Conservation (phyloP, 1,140 invertebrate genomes). For the Zaprionus davidi region DNA sequence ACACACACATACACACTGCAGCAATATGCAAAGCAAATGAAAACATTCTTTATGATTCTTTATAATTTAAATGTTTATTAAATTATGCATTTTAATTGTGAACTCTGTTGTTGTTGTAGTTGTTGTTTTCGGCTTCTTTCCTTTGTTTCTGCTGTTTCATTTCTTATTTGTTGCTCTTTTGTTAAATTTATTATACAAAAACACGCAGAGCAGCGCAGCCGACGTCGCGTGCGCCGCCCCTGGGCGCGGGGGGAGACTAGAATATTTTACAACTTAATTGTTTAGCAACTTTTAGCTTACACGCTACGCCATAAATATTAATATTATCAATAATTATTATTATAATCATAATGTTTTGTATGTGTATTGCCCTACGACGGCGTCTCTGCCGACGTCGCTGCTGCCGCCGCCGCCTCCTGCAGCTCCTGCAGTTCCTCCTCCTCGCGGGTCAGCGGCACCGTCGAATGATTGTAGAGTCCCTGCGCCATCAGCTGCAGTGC, state of each 20-base stretch:
- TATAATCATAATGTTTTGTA: constrained; percentile 13
- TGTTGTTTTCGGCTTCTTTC: constrained; percentile 51
- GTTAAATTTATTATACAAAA: constrained; percentile 75
- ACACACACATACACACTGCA: constrained; percentile 10
- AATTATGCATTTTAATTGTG: constrained; percentile 77
- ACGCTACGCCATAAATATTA: constrained; percentile 73
- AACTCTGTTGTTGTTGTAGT: constrained; percentile 21
- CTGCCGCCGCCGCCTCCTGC: constrained; percentile 67
- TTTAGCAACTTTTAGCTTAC: constrained; percentile 60
- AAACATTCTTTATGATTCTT: constrained; percentile 22
- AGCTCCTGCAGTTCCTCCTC: constrained; percentile 87
- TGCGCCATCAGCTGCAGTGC: constrained; percentile 96
- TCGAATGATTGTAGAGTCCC: constrained; percentile 95
- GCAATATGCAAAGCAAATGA: constrained; percentile 50
- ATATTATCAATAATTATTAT: constrained; percentile 35
- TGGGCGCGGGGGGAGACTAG: constrained; percentile 52
- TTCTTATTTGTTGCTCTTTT: constrained; percentile 18
- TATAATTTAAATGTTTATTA: constrained; percentile 82
- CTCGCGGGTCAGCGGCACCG: constrained; percentile 89
- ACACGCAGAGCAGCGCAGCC: constrained; percentile 38
- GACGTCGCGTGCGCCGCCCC: constrained; percentile 15
- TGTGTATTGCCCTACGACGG: constrained; percentile 26
- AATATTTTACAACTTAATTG: constrained; percentile 80
- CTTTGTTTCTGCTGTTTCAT: not conserved
- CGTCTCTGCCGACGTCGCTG: constrained; percentile 12